Percentiles rank a stretch among this genome's conserved stretches.
These are phyloP conservation scores for Phasianus colchicus DNA, from an alignment of 2,113 vertebrate genomes.

Conservation along the genomic window DNA sequence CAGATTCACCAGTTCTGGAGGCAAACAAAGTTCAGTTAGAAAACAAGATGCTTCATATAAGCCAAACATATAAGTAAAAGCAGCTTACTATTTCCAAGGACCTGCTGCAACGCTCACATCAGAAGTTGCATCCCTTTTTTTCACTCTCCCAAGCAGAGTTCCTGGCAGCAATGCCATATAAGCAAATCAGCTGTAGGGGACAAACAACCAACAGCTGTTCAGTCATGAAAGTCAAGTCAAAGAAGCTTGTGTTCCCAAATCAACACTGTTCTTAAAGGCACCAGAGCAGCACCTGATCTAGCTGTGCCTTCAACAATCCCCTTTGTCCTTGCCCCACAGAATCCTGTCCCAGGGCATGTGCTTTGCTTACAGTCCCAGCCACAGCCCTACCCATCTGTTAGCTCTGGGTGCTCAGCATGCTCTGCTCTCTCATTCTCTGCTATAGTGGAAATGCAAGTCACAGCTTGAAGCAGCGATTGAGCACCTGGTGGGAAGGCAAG, in stretches of 20 bases:
- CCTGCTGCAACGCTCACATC: not conserved
- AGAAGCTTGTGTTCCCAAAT: not conserved
- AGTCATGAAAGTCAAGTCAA: not conserved
- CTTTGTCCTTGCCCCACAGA: not conserved
- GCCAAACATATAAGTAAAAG: not conserved
- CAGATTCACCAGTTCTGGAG: not conserved
- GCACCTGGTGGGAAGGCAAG: too few species aligned
- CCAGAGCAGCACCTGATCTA: rapidly evolving
- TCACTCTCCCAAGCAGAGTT: not conserved
- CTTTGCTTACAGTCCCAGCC: not conserved
- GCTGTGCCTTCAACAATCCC: not conserved
- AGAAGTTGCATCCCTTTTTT: not conserved
- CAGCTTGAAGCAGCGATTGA: too few species aligned
- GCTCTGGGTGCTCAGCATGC: not conserved
- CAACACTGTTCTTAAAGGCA: rapidly evolving
- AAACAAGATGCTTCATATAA: not conserved
- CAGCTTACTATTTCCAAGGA: not conserved
- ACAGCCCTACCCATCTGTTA: not conserved
- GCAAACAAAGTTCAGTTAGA: not conserved
- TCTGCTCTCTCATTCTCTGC: not conserved
- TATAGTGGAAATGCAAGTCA: not conserved
- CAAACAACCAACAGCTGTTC: not conserved
- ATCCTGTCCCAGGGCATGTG: not conserved
- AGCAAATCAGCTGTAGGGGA: not conserved
- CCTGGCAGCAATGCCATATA: not conserved